Evolutionary conservation across 2,888 invertebrate genomes (phyloP).

Genomic region (Ochropleura plecta): DNA sequence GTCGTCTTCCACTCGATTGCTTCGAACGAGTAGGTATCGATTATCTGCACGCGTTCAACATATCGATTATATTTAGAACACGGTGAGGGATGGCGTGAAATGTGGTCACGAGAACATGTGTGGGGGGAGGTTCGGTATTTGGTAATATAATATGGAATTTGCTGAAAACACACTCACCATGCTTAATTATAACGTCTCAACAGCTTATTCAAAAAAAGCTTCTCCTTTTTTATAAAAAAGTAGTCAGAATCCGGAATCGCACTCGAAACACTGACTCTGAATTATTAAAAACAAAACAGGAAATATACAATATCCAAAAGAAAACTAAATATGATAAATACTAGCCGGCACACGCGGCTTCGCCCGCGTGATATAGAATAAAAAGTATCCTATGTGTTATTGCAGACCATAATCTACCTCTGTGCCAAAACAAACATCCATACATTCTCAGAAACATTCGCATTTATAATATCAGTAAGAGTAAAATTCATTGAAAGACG

Average conservation of each 20-base stretch:
- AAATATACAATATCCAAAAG: background rate
- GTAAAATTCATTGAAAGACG: too few relatives aligned
- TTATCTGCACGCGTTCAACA: constrained; percentile 76
- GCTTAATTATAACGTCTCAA: background rate
- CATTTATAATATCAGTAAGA: too few relatives aligned
- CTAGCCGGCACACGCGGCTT: too few relatives aligned
- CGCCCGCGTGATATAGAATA: too few relatives aligned
- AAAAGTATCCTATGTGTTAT: too few relatives aligned
- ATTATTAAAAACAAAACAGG: background rate
- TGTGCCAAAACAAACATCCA: too few relatives aligned
- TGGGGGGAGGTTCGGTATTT: background rate
- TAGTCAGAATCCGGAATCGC: background rate
- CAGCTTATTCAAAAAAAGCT: background rate
- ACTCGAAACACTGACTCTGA: background rate
- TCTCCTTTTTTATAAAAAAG: background rate
- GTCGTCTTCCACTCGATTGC: constrained; percentile 61
- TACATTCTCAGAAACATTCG: too few relatives aligned
- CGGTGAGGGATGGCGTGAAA: constrained; percentile 40
- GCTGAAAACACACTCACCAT: background rate
- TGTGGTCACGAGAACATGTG: constrained; percentile 33
- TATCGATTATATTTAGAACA: constrained; percentile 56
- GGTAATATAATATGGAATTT: constrained; percentile 4
- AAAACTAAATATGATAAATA: background rate
- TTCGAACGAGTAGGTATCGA: constrained; percentile 65
- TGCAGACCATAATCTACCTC: too few relatives aligned